A percentile compares a stretch with the other conserved stretches of the same genome.
phyloP scores from a whole-genome alignment of 2,797 vertebrate species.

The Cynopterus sphinx region DNA sequence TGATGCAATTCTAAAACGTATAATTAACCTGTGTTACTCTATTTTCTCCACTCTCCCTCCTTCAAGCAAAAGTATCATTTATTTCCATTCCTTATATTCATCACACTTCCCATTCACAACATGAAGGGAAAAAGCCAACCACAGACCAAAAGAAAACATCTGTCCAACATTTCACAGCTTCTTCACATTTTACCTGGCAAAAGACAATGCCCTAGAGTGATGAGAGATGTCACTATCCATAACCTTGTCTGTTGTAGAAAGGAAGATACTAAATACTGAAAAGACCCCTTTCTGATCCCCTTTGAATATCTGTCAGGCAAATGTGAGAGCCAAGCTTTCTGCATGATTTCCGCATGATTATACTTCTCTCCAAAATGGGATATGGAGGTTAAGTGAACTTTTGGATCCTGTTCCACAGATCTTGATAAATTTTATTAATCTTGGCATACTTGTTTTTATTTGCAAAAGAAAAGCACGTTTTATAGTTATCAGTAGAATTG shows the following conservation, averaged over 20 bases:
- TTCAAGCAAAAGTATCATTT: neutral
- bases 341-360: neutral
- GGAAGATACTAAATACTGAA: neutral
- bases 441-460: neutral
- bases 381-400: neutral
- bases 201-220: neutral
- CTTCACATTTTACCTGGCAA: neutral
- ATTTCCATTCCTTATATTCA: neutral
- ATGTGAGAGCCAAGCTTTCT: constrained; percentile 21
- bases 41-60: neutral
- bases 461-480: constrained; percentile 20
- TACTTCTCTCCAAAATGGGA: constrained; percentile 29
- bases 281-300: neutral
- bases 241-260: neutral
- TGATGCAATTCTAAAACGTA: constrained; percentile 16
- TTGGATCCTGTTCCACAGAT: constrained; percentile 14
- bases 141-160: neutral
- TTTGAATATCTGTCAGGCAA: neutral
- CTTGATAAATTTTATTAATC: neutral
- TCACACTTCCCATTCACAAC: neutral
- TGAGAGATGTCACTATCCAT: neutral
- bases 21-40: neutral
- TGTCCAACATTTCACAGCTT: neutral
- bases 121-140: neutral
- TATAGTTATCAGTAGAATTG: neutral